Evolutionary conservation across 2,113 vertebrate species (phyloP).

Genomic region (Oncorhynchus kisutch): DNA sequence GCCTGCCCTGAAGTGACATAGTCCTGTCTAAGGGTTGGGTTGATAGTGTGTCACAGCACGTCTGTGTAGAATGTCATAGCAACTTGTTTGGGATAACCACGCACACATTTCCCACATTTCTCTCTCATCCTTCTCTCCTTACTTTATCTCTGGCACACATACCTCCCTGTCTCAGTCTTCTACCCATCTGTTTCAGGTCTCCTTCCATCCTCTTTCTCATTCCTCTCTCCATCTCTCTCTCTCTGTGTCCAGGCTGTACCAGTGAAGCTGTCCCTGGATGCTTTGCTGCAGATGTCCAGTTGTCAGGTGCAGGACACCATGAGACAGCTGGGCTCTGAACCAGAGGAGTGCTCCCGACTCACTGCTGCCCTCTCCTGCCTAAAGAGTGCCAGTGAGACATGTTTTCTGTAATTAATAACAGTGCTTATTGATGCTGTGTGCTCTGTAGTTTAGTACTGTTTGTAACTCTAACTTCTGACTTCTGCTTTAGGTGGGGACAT

Average conservation of each 20-base stretch:
- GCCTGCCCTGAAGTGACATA: no score
- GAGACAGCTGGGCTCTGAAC: constrained; percentile 81
- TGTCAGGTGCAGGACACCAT: constrained; percentile 85
- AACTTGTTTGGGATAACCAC: no score
- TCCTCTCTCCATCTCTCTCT: background rate
- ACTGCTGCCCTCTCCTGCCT: constrained; percentile 87
- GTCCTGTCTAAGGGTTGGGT: background rate
- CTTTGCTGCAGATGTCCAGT: constrained; percentile 84
- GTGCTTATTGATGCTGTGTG: background rate
- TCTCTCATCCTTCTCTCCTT: no score
- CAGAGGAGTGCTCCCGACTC: constrained; percentile 85
- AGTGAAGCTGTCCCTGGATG: constrained; percentile 82
- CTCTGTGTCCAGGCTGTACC: constrained; percentile 78
- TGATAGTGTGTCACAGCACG: background rate
- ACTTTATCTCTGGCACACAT: no score
- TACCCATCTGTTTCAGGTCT: no score
- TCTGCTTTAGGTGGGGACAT: constrained; percentile 71
- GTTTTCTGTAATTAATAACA: constrained; percentile 51
- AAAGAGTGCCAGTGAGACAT: constrained; percentile 80
- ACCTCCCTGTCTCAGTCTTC: background rate
- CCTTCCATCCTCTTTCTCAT: no score
- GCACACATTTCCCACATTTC: no score
- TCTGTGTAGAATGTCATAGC: background rate
- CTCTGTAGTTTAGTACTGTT: no score
- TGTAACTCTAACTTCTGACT: background rate